Evolutionary conservation across 2,797 vertebrate species (phyloP), one percentile per base, ranked within the genome.

Genomic region (Serranus cabrilla): DNA sequence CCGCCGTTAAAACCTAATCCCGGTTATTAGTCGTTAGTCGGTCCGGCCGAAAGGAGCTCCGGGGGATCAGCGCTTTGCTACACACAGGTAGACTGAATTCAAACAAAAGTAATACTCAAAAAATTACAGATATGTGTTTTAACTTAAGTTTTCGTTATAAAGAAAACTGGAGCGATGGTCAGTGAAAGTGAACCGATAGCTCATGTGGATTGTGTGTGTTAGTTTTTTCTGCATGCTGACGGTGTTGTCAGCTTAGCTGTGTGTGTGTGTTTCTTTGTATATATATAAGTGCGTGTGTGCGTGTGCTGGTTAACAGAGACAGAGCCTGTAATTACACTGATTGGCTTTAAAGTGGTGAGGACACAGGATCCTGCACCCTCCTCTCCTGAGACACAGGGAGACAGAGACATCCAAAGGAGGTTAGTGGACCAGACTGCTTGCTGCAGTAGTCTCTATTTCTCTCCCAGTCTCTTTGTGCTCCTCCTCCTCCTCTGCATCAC

Each of bases 341-440:
- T 78, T 80, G 74, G 61, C 23, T 85, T 78, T 83, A 80, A 82
- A 79, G 68, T 63, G 62, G 46, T 31, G n/a, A 78, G 76, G 87
- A 89, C 74, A 87, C 74, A 46, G 76, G 76, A 91, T 69, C 76
- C 84, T 80, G 81, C 73, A 39, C 13, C 56, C 21, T 70, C 34
- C 21, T 79, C 50, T 59, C 40, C 42, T 40, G 43, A 63, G 47
- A 27, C 27, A 27, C 27, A 60, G 60, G 71, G 60, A 67, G 67
- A 74, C 21, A 63, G 70, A 25, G 23, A 73, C 54, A 47, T 27
- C 67, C 76, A 73, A 87, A 87, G 68, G 75, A 90, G 91, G 90
- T 93, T 87, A 92, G 77, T 90, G 88, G 88, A 84, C 65, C 84
- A 87, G 86, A 57, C 83, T 80, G 73, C 45, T 83, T 89, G 86